Base-by-base conservation (phyloP, 2,888 invertebrate species). In the Pandemis cinnamomeana region DNA sequence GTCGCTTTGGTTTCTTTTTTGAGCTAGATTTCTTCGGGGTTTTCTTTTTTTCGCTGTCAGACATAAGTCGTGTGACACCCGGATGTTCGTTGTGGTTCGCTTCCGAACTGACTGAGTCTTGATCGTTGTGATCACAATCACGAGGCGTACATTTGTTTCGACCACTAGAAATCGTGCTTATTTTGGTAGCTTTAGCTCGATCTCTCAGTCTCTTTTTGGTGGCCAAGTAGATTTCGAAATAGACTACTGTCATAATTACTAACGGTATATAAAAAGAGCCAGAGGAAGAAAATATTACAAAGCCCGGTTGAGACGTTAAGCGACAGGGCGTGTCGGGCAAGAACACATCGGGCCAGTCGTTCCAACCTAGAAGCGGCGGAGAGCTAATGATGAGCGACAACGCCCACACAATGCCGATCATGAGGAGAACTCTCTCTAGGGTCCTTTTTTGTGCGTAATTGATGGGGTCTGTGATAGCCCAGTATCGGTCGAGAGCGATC, bases 201-300 rank as follows among this genome's bases (percentile, higher is more conserved):
- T 98, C 97, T 58, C 98, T 93, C 44, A 98, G 91, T 76, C 99
- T 95, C 82, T 98, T 95, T 77, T 98, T 95, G 0, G 99, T 99
- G 2, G 99, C 99, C 80, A 98, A 95, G 90, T 98, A 99, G 85
- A 99, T 99, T 94, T 99, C 98, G 77, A 98, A 95, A 90, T 99
- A 99, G 8, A 99, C 99, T 86, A 98, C 97, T 69, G 98, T 97
- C 99, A 99, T 99, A 82, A 99, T 97, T 76, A 98, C 93, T 81
- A 99, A 91, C 0, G 99, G 99, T 80, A 99, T 98, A 93, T 97
- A 99, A 94, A 99, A 99, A 0, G 99, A 99, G 51, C 99, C 99
- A 20, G 97, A 95, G 0, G 98, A 96, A 4, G 98, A 98, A 87
- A 98, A 99, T 78, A 99, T 96, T 69, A 99, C 97, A 87, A 98